Evolutionary conservation across 35 echinoderm and acorn worm species (phyloP), one percentile per base, ranked within the genome.

Genomic region (Amphiura filiformis): DNA sequence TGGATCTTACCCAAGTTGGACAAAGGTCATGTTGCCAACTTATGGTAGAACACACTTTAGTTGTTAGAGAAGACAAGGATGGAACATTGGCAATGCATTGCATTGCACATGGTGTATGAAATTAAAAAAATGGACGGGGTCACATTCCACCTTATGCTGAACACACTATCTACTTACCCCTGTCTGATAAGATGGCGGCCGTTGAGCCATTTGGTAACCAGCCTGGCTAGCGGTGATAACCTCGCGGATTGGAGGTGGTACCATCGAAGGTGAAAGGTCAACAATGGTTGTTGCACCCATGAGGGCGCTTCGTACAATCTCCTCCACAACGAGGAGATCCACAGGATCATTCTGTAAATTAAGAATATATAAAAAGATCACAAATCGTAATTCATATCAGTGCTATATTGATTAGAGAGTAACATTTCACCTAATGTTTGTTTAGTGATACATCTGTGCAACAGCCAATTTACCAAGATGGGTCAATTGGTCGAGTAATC

Each of bases 241-340:
- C 35, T 99, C 96, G 56, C 91, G 92, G 11, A 70, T 23, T 13
- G 61, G 61, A 23, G 61, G 61, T 15, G 96, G 87, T 33, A 99
- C 75, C 35, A 90, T 85, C 65, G 78, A 87, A 17, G 93, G 89
- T 75, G 93, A 88, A 37, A 99, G 80, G 38, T 85, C 80, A 39
- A 88, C 78, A 20, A 87, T 92, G 80, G 90, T 92, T 28, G 84
- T 93, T 39, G 96, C 86, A 20, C 85, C 90, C 76, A 99, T 91
- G 49, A 99, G 87, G 36, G 96, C 93, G 77, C 88, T 89, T 0
- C 93, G 90, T 36, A 99, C 76, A 18, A 99, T 94, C 61, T 95
- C 93, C 84, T 99, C 96, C 49, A 99, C 91, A 22, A 91, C 84
- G 18, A 89, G 38, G 31, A 99, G 81, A 75, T 99, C 96, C 79